Conservation (phyloP, 2,113 vertebrate species). For the Pagrus major region DNA sequence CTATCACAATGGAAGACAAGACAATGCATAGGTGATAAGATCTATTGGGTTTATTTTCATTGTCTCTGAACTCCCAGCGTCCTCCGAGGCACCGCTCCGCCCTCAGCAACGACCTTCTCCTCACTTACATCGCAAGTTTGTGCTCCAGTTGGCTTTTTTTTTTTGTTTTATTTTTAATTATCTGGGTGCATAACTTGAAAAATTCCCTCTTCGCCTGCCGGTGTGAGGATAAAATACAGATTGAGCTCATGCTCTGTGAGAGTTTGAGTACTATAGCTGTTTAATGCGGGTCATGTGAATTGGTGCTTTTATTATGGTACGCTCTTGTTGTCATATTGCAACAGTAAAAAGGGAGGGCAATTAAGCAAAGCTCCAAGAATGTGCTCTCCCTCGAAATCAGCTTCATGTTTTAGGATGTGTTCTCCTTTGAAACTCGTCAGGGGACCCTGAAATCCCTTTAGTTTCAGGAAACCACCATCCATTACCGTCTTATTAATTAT, state of each 20-base stretch:
- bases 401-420: conserved; percentile 31
- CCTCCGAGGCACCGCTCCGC: conserved; percentile 55
- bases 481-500: conserved; percentile 45
- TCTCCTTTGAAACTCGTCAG: conserved; percentile 49
- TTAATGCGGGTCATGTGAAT: conserved; percentile 24
- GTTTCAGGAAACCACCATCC: conserved; percentile 55
- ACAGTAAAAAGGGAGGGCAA: conserved; percentile 34
- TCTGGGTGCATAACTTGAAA: neutral
- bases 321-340: conserved; percentile 38
- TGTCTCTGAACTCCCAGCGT: conserved; percentile 64
- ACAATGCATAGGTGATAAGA: conserved; percentile 81
- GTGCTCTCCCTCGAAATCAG: conserved; percentile 25
- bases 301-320: conserved; percentile 26
- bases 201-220: neutral
- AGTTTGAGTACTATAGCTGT: no score
- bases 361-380: conserved; percentile 42
- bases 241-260: neutral
- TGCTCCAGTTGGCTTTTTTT: conserved; percentile 28
- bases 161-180: conserved; percentile 49
- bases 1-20: conserved; percentile 73
- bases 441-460: conserved; percentile 45
- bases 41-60: conserved; percentile 78
- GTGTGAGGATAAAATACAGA: neutral
- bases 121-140: conserved; percentile 45
- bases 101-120: conserved; percentile 72